Evolutionary conservation across 1,140 invertebrate species (phyloP), one percentile per base, ranked within the genome.

Genomic region (Procambarus virginalis): DNA sequence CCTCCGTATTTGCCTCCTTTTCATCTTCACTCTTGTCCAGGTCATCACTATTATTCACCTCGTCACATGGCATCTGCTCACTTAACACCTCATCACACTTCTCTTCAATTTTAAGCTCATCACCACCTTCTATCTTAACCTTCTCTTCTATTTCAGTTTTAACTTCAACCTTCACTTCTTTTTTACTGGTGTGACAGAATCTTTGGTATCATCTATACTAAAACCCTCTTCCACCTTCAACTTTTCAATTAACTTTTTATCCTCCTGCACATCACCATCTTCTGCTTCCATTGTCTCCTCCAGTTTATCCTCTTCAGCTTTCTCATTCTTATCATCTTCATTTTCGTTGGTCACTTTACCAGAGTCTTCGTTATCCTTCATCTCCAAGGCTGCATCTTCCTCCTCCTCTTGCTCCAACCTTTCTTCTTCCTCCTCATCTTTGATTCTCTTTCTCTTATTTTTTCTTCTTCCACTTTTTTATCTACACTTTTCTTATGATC

Each of bases 341-440:
- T 64, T 34, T 45, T 10, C 12, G 8, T n/a, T n/a, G 6, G 22
- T 70, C 92, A 89, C 76, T 86, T 92, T 81, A 45, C 48, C 55
- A n/a, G 2, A 22, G 34, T 55, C 73, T 20, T 68, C 51, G 14
- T 64, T 14, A 2, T 76, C 49, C 48, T 85, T 45, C 9, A 34
- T 45, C 49, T 34, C 55, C 2, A 20, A 9, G 12, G 64, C 49
- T 1, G 34, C 84, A 17, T 85, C 73, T 68, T 73, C n/a, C n/a
- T 82, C 58, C 34, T 68, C 48, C 46, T n/a, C 60, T 75, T 79
- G n/a, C 48, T 80, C 60, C 20, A 12, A 3, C 6, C 64, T 48
- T 45, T 86, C 75, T 78, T 49, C 58, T 51, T 78, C 46, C 3
- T 46, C 76, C 8, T 78, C 84, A 8, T 5, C 51, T 10, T 55